Evolutionary conservation across 2,113 vertebrate genomes (phyloP).

Genomic region (Eidolon helvum): DNA sequence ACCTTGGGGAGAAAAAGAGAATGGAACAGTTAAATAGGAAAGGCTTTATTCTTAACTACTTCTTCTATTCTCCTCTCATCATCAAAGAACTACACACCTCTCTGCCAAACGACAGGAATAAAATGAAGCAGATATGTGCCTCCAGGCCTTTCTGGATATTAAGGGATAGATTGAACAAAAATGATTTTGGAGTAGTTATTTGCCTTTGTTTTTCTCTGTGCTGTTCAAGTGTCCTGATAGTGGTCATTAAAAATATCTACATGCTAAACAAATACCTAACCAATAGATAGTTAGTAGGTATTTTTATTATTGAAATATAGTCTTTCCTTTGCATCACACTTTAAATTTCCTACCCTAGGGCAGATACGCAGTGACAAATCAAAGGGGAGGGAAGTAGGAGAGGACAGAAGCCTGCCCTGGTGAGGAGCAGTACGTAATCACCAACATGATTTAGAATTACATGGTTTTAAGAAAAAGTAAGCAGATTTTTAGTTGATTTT

Average conservation of each 20-base stretch:
- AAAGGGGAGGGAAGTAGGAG: neutral
- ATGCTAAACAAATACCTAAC: neutral
- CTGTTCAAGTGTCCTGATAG: neutral
- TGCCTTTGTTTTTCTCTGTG: constrained; percentile 35
- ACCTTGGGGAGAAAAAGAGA: constrained; percentile 61
- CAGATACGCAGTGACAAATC: neutral
- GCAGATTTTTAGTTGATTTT: neutral
- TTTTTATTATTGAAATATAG: neutral
- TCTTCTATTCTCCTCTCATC: constrained; percentile 53
- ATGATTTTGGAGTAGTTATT: neutral
- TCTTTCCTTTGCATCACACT: neutral
- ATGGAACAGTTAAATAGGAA: constrained; percentile 62
- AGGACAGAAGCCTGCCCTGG: neutral
- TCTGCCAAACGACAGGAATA: neutral
- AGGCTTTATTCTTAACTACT: constrained; percentile 70
- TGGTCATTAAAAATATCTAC: neutral
- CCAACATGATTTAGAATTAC: neutral
- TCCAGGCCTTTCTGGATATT: neutral
- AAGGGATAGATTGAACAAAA: neutral
- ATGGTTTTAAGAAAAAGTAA: neutral
- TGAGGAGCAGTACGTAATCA: neutral
- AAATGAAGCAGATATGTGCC: neutral
- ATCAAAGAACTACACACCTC: constrained; percentile 32
- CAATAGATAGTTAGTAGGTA: neutral
- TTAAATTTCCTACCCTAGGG: neutral